Percentiles rank a stretch among this genome's conserved stretches.
Evolutionary conservation across 92 coral and sea anemone species (phyloP).

Genomic region (Zoanthus solanderi): DNA sequence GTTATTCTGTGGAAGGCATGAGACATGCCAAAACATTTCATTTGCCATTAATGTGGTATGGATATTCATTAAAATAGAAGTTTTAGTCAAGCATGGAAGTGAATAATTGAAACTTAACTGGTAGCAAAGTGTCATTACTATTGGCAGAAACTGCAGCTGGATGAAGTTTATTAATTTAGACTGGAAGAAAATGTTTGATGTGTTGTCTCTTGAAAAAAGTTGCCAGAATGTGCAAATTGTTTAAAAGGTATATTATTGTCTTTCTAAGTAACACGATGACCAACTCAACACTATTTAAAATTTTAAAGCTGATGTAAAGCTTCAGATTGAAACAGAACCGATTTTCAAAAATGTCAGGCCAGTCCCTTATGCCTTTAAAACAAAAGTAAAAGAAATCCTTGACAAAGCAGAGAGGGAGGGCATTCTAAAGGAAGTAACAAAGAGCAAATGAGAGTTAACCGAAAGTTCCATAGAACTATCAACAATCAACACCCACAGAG

Average conservation of each 20-base stretch:
- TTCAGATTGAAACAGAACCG: conserved; percentile 14
- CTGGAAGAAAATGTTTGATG: not conserved
- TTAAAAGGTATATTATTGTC: conserved; percentile 13
- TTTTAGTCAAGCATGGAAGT: too few relatives aligned
- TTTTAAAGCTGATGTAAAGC: too few relatives aligned
- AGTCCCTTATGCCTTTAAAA: conserved; percentile 55
- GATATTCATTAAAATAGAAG: too few relatives aligned
- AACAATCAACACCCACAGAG: conserved; percentile 56
- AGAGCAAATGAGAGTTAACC: conserved; percentile 44
- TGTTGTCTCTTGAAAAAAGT: conserved; percentile 15
- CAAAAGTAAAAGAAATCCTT: conserved; percentile 44
- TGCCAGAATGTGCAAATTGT: conserved; percentile 15
- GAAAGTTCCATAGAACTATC: conserved; percentile 22
- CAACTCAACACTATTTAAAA: too few relatives aligned
- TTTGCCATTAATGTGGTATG: too few relatives aligned
- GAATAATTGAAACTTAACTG: not conserved
- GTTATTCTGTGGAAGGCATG: too few relatives aligned
- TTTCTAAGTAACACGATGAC: too few relatives aligned
- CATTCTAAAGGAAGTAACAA: conserved; percentile 44
- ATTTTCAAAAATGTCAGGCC: conserved; percentile 50
- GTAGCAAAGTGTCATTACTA: conserved; percentile 7
- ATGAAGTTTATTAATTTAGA: not conserved
- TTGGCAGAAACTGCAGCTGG: not conserved
- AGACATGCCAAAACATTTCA: too few relatives aligned
- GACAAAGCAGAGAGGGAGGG: not conserved